These are phyloP conservation scores for Azemiops feae DNA, from an alignment of 2,113 vertebrate genomes.

Conservation along the genomic window DNA sequence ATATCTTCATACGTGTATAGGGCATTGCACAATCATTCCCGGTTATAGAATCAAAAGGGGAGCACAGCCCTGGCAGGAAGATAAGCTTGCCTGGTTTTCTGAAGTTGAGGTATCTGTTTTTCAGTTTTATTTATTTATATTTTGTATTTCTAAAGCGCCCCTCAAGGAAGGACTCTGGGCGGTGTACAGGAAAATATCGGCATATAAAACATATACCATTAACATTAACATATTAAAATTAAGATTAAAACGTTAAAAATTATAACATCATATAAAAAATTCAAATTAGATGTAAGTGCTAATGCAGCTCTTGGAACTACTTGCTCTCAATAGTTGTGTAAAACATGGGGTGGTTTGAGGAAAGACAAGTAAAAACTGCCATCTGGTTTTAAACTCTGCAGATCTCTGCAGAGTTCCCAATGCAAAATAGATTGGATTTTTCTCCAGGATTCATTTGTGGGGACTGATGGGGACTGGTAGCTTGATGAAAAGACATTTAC, in stretches of 20 bases:
- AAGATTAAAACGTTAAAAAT: too few species aligned
- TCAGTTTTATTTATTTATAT: not conserved
- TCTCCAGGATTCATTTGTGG: not conserved
- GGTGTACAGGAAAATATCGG: too few species aligned
- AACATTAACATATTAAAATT: too few species aligned
- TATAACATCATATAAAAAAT: too few species aligned
- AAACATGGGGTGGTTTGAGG: not conserved
- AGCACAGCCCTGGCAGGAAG: not conserved
- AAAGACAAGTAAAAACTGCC: not conserved
- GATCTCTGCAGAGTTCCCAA: not conserved
- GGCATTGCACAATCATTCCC: constrained; percentile 43
- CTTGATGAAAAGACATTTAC: not conserved
- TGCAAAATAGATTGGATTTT: not conserved
- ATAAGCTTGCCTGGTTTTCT: not conserved
- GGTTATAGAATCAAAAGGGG: not conserved
- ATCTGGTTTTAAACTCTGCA: not conserved
- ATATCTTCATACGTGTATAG: constrained; percentile 31
- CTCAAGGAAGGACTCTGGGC: too few species aligned
- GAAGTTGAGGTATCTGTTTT: not conserved
- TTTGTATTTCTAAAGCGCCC: too few species aligned
- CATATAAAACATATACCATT: too few species aligned
- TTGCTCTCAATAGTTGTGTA: not conserved
- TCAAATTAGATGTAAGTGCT: not conserved
- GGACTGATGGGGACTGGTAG: too few species aligned
- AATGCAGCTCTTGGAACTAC: not conserved